Conservation (phyloP, 1,140 invertebrate genomes). For the Nilaparvata lugens region DNA sequence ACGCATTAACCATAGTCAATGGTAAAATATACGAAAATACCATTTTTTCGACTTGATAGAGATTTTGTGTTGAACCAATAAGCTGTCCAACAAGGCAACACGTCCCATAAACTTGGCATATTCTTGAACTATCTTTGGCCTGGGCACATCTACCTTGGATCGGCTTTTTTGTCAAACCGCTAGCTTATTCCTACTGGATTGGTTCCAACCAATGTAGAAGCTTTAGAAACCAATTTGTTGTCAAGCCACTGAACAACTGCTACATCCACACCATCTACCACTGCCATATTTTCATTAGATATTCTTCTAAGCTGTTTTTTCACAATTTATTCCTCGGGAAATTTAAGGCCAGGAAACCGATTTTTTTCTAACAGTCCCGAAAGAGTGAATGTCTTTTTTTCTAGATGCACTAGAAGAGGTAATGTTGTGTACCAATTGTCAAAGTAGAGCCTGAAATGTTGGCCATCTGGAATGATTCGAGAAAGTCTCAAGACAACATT, state of each 20-base stretch:
- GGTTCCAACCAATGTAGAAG: constrained; percentile 34
- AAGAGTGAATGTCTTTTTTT: constrained; percentile 19
- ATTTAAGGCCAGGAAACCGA: too few relatives aligned
- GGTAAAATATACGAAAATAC: constrained; percentile 37
- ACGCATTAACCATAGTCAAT: constrained; percentile 36
- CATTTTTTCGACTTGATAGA: constrained; percentile 36
- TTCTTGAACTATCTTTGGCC: constrained; percentile 35
- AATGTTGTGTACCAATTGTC: too few relatives aligned
- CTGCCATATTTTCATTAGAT: constrained; percentile 11
- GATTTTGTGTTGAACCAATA: constrained; percentile 36
- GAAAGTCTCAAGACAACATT: constrained; percentile 21
- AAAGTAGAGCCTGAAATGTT: constrained; percentile 22
- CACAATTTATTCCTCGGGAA: constrained; percentile 19
- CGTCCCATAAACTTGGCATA: constrained; percentile 42
- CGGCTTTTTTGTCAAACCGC: constrained; percentile 32
- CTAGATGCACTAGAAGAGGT: too few relatives aligned
- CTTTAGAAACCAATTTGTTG: constrained; percentile 35
- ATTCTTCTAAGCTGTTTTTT: constrained; percentile 21
- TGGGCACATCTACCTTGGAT: constrained; percentile 32
- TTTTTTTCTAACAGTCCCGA: constrained; percentile 20
- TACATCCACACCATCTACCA: constrained; percentile 16
- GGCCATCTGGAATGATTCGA: constrained; percentile 10
- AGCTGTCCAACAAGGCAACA: constrained; percentile 36
- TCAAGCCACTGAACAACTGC: constrained; percentile 25
- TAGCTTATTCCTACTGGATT: constrained; percentile 29